phyloP scores from a whole-genome alignment of 30 jellyfish, hydroid and myxozoan species.

The Catostylus mosaicus region DNA sequence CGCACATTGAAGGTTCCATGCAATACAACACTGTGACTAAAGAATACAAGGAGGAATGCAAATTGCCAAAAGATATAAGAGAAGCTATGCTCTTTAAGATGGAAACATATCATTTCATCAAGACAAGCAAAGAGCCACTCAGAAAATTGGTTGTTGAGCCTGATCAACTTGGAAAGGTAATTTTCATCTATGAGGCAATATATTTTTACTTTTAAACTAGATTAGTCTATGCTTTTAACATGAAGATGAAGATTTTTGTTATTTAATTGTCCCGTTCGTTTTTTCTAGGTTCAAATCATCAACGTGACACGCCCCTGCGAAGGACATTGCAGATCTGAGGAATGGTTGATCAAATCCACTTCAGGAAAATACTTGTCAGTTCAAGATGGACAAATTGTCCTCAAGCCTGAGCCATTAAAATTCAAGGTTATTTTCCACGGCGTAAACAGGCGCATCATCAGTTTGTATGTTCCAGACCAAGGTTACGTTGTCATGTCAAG shows the following conservation, averaged over 20 bases:
- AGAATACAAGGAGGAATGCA: constrained; percentile 18
- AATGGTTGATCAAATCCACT: constrained; percentile 47
- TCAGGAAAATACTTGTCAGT: constrained; percentile 60
- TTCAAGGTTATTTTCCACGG: constrained; percentile 73
- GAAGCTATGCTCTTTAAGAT: constrained; percentile 17
- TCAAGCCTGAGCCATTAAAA: constrained; percentile 45
- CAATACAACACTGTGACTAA: constrained; percentile 26
- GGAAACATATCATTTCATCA: constrained; percentile 54
- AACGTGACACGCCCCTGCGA: constrained; percentile 65
- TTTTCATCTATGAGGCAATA: background rate
- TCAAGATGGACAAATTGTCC: constrained; percentile 29
- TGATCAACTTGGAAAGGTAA: constrained; percentile 59
- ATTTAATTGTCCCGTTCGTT: background rate
- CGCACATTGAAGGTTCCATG: constrained; percentile 29
- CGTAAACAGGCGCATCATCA: constrained; percentile 50
- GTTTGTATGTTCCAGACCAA: constrained; percentile 57
- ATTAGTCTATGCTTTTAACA: too few relatives aligned
- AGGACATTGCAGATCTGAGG: constrained; percentile 65
- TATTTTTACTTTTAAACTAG: too few relatives aligned
- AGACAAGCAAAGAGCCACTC: constrained; percentile 42
- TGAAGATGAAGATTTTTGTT: too few relatives aligned
- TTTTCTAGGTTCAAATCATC: constrained; percentile 42
- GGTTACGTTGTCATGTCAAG: constrained; percentile 73
- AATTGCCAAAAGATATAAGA: constrained; percentile 44
- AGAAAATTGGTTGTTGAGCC: constrained; percentile 23